Percentiles rank a stretch among this genome's conserved stretches.
Evolutionary conservation across 2,888 invertebrate species (phyloP).

Genomic region (Drosophila picticornis): DNA sequence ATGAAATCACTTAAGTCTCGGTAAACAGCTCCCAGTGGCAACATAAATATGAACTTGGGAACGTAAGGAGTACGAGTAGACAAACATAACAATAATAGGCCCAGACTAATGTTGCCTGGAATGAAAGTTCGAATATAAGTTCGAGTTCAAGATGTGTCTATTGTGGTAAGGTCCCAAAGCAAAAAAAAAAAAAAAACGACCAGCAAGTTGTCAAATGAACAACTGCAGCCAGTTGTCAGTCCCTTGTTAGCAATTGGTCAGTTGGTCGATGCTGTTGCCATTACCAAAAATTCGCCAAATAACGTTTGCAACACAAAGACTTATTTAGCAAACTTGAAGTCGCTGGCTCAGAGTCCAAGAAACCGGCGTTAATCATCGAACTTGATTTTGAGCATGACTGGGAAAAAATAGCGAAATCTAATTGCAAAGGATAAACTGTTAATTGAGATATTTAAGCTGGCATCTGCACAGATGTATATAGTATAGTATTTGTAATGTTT

Average conservation of each 20-base stretch:
- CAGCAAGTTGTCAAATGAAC: constrained; percentile 26
- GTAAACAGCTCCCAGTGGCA: constrained; percentile 76
- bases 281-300: neutral
- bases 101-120: neutral
- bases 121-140: constrained; percentile 9
- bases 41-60: constrained; percentile 70
- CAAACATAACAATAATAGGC: constrained; percentile 21
- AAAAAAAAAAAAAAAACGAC: constrained; percentile 2
- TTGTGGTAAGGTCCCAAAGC: constrained; percentile 6
- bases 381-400: neutral
- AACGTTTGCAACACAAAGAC: neutral
- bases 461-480: neutral
- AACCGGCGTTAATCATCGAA: neutral
- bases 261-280: constrained; percentile 10
- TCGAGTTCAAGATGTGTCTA: constrained; percentile 4
- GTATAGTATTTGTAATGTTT: neutral
- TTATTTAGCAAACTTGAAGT: neutral
- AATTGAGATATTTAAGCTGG: neutral
- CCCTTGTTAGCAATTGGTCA: constrained; percentile 11
- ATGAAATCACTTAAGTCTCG: constrained; percentile 76
- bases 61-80: constrained; percentile 12
- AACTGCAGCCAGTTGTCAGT: constrained; percentile 26
- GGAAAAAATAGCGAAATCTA: neutral
- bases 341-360: neutral
- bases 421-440: neutral